Base-by-base conservation (phyloP, 2,113 vertebrate genomes). In the Cricetomys ansorgei region DNA sequence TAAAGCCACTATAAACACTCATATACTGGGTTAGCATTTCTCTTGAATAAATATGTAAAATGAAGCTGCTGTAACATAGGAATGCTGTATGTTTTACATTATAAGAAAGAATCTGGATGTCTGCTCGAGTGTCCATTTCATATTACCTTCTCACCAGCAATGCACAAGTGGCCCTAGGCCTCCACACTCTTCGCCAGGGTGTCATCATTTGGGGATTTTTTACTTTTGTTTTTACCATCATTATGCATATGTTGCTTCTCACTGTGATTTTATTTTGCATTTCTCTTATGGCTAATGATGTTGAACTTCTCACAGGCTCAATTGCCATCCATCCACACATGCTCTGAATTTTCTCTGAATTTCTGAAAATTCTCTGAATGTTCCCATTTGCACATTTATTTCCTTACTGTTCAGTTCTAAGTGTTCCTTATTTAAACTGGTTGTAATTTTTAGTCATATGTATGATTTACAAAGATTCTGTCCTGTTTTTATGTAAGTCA, bases 1-100 rank as follows among this genome's bases (percentile, higher is more conserved):
- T 93, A 80, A 89, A 95, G 45, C 31, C 76, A 94, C 19, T 75
- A 7, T 62, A 86, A 76, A 86, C 11, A 81, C 45, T 40, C 59
- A 48, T 7, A 10, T 43, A 75, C 25, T 84, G 29, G 16, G 40
- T 77, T 65, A 67, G 55, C 79, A 64, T 87, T 76, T 93, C 67
- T 79, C 48, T 53, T 53, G 31, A 40, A 17, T 34, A 85, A 93
- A 92, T 72, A 79, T 67, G 83, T 37, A 43, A 93, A 81, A 50
- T 8, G 2, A 70, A 55, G 59, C 4, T 85, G 48, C 62, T 53
- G 4, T 21, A 34, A 88, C n/a, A 75, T 29, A 79, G 19, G 21
- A 37, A 77, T 29, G 31, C 3, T n/a, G 7, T 27, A 9, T 37
- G 29, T n/a, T 23, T 53, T 69, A 34, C 7, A n/a, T 53, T 53